These are phyloP conservation scores for Anguilla rostrata DNA, from an alignment of 2,113 vertebrate genomes.

Conservation along the genomic window DNA sequence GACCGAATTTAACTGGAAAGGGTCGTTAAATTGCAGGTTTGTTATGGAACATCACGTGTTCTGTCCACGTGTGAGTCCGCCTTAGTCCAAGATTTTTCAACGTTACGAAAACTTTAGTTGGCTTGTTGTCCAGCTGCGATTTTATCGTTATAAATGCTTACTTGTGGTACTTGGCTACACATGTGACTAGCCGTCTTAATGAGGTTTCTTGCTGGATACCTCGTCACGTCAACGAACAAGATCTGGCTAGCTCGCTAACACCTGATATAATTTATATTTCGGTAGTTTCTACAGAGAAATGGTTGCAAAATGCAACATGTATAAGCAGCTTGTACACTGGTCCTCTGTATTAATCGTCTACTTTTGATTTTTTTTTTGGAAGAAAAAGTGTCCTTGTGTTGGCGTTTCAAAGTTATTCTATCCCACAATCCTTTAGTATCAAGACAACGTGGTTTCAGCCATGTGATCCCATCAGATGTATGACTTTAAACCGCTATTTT, in stretches of 20 bases:
- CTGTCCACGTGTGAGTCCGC: slow-evolving; percentile 66
- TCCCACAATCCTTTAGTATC: slow-evolving; percentile 31
- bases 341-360: not conserved
- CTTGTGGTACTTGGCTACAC: not conserved
- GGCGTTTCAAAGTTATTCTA: not conserved
- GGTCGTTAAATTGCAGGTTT: slow-evolving; percentile 36
- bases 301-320: not conserved
- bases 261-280: not conserved
- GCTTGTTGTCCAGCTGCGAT: not conserved
- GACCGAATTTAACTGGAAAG: not conserved
- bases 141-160: not conserved
- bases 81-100: not conserved
- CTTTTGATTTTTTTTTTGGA: not conserved
- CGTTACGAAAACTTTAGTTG: no score
- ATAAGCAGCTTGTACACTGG: not conserved
- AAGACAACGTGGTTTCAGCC: slow-evolving; percentile 36
- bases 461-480: slow-evolving; percentile 26
- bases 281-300: not conserved
- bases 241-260: not conserved
- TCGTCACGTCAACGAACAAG: not conserved
- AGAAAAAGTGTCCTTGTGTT: slow-evolving; percentile 5
- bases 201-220: not conserved
- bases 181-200: not conserved
- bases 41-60: slow-evolving; percentile 70
- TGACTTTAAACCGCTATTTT: not conserved